phyloP scores from a whole-genome alignment of 2,888 invertebrate species.

The Brachynemurus nebulosus region DNA sequence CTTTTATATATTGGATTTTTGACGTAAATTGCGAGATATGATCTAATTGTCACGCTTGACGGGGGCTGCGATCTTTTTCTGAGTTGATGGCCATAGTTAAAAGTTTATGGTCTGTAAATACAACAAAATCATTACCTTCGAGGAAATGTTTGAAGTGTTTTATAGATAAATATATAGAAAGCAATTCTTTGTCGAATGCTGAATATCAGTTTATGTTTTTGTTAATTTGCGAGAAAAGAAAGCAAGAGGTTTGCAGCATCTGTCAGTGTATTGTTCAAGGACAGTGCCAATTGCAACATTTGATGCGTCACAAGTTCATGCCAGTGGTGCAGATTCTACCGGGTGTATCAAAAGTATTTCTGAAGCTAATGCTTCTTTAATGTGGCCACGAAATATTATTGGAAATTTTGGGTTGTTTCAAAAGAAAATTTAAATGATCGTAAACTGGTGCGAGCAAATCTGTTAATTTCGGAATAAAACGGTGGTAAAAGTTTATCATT shows the following conservation, averaged over 20 bases:
- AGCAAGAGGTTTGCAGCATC: neutral
- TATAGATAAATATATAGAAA: neutral
- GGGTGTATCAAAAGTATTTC: neutral
- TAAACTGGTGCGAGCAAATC: neutral
- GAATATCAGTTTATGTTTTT: neutral
- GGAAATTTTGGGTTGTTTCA: neutral
- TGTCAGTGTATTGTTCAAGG: neutral
- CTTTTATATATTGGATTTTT: neutral
- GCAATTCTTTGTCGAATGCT: neutral
- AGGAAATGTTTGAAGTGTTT: too few species aligned
- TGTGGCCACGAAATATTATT: neutral
- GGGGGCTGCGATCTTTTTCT: neutral
- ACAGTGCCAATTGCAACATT: neutral
- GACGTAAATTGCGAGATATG: conserved; percentile 7
- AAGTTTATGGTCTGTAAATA: neutral
- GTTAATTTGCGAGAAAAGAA: neutral
- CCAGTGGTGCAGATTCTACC: neutral
- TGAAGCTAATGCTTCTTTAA: neutral
- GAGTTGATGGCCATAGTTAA: neutral
- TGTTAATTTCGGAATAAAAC: neutral
- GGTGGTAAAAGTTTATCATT: neutral
- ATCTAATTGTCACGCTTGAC: conserved; percentile 3
- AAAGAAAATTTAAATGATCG: neutral
- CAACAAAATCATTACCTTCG: neutral
- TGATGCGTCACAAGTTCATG: neutral